Base-by-base conservation (phyloP, 1,140 invertebrate genomes). In the Drosophila kanapiae region DNA sequence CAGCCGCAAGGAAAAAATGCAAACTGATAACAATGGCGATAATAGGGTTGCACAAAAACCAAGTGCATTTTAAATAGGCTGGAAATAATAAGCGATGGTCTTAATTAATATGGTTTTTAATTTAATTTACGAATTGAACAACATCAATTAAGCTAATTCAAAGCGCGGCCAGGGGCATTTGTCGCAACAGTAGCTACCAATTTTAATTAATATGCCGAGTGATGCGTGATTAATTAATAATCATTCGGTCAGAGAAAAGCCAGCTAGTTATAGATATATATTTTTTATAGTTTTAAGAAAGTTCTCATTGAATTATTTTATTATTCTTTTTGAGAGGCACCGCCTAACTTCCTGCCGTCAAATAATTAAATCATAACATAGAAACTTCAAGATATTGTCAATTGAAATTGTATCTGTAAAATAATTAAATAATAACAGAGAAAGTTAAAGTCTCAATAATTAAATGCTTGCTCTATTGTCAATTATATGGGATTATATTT, bases 1-100 rank as follows among this genome's bases (percentile, higher is more conserved):
- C 49, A 37, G 40, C 27, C 54, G 57, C 67, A 75, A 37, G 79
- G 79, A 74, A 63, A 35, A 61, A 35, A 31, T 23, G 29, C 18
- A 45, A 63, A 48, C 47, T 54, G 75, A 76, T 82, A 87, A 82
- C 75, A 82, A 82, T 79, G 61, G 53, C 56, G 35, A 23, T 76
- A 38, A 71, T 82, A 82, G 79, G 76, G 1, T 78, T 65, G 69
- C 29, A 75, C 63, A 76, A 79, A 86, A 76, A 37, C 61, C 43
- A 42, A 86, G 47, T 62, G 64, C 49, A 68, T 59, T 68, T 75
- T 68, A 65, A 78, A 54, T 75, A 35, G 18, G 13, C 51, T 56
- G 61, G 68, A 69, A 69, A 84, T 77, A 68, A 83, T 70, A 40
- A 16, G 69, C 49, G 75, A 42, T 65, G 76, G 43, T 43, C 65